Conservation (phyloP, 1,140 invertebrate species). For the Micrasema minimum region DNA sequence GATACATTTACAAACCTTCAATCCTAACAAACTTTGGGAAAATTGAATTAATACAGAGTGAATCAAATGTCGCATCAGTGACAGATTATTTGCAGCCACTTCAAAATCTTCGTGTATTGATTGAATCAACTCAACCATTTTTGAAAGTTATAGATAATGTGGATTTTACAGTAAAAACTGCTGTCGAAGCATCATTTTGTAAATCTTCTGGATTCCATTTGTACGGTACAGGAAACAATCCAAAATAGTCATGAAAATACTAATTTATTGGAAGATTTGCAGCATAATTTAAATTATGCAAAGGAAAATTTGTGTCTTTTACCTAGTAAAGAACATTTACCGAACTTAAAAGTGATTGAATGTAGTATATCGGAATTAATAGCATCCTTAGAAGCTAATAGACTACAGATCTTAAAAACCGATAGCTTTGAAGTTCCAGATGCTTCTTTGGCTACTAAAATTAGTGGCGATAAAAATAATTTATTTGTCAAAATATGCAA, state of each 20-base stretch:
- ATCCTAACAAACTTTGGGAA: neutral
- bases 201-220: slow-evolving; percentile 7
- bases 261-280: too few species aligned
- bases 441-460: neutral
- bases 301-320: too few species aligned
- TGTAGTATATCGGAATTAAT: too few species aligned
- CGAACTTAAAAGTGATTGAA: too few species aligned
- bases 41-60: neutral
- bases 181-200: slow-evolving; percentile 2
- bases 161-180: neutral
- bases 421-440: neutral
- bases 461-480: neutral
- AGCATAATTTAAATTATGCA: too few species aligned
- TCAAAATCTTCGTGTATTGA: slow-evolving; percentile 2
- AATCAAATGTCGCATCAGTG: too few species aligned
- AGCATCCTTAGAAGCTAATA: too few species aligned
- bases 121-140: neutral
- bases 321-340: too few species aligned
- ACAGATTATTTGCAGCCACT: neutral
- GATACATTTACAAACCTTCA: neutral
- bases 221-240: neutral
- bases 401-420: neutral
- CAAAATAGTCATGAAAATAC: too few species aligned
- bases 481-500: neutral
- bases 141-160: neutral